Evolutionary conservation across 2,888 invertebrate species (phyloP), one percentile per base, ranked within the genome.

Genomic region (Leptopilina drosophilae): DNA sequence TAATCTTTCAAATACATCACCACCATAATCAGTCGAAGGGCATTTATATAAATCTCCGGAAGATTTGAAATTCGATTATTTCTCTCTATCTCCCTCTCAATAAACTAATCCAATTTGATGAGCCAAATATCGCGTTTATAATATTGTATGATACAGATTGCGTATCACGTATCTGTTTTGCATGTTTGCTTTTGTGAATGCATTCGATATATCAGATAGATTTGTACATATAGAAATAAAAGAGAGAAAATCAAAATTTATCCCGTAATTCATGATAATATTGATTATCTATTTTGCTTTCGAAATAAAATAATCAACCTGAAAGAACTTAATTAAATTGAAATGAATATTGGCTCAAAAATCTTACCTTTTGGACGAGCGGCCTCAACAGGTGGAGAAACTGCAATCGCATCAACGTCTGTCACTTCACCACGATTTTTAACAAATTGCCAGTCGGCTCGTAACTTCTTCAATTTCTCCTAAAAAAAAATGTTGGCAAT

Each of bases 381-480:
- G 9, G 46, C 73, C n/a, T 73, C 73, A 66, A 81, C 62, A 40
- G 80, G 84, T 20, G 84, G 12, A 62, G 83, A 49, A 42, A 80
- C 67, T 11, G 82, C 73, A 78, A 78, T 20, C 76, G 80, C n/a
- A 76, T 86, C 85, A 59, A 84, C 77, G 77, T 82, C 85, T 40
- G 84, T 76, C n/a, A 80, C 64, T 66, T 90, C 91, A 8, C 90
- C 91, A 9, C 89, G 89, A 84, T 87, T 90, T 80, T 92, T 92
- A 79, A 93, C 91, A 85, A 92, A 92, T 15, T 92, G 91, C 94
- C 94, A 93, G 87, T 93, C 93, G 82, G 93, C 93, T 49, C 93
- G 91, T 81, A 94, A 89, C 79, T 93, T 92, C 83, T 90, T 92
- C 85, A 93, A 92, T 84, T 93, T 93, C 86, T 94, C 94, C 93